These are phyloP conservation scores for Epinephelus coioides DNA, from an alignment of 2,797 vertebrate species.

Conservation along the genomic window DNA sequence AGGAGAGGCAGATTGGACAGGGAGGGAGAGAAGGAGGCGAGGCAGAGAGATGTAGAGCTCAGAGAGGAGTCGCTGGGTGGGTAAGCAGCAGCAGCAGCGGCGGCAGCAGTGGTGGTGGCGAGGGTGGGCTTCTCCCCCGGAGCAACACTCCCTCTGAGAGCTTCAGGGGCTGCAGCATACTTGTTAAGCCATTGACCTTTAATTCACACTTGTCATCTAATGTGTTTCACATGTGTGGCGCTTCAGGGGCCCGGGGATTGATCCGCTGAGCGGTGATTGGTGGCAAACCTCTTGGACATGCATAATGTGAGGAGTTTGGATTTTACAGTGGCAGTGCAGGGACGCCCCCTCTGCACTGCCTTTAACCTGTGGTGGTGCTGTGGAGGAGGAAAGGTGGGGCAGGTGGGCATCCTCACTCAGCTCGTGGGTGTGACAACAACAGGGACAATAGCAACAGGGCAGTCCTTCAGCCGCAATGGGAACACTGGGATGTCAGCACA, in stretches of 20 bases:
- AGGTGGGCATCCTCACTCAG: conserved; percentile 68
- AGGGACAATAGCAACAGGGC: conserved; percentile 82
- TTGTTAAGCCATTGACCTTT: conserved; percentile 83
- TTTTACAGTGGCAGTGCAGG: conserved; percentile 10
- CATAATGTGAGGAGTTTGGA: conserved; percentile 25
- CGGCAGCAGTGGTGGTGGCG: conserved; percentile 20
- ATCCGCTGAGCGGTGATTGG: conserved; percentile 38
- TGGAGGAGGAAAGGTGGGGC: conserved; percentile 48
- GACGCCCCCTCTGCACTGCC: background rate
- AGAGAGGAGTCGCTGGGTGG: conserved; percentile 38
- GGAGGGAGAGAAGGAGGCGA: conserved; percentile 30
- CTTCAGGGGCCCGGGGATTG: conserved; percentile 43
- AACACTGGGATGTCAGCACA: conserved; percentile 64
- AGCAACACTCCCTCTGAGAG: conserved; percentile 55
- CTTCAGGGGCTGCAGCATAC: conserved; percentile 57
- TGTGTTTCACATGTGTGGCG: conserved; percentile 67
- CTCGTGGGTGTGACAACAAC: conserved; percentile 80
- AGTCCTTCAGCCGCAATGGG: conserved; percentile 69
- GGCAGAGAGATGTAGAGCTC: conserved; percentile 62
- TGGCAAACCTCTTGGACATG: conserved; percentile 10
- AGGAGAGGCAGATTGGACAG: conserved; percentile 77
- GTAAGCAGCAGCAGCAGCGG: background rate
- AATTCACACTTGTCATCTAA: conserved; percentile 79
- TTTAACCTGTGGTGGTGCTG: conserved; percentile 4
- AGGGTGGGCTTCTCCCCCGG: conserved; percentile 61